Evolutionary conservation across 2,113 vertebrate species (phyloP), one percentile per base, ranked within the genome.

Genomic region (Syngnathoides biaculeatus): DNA sequence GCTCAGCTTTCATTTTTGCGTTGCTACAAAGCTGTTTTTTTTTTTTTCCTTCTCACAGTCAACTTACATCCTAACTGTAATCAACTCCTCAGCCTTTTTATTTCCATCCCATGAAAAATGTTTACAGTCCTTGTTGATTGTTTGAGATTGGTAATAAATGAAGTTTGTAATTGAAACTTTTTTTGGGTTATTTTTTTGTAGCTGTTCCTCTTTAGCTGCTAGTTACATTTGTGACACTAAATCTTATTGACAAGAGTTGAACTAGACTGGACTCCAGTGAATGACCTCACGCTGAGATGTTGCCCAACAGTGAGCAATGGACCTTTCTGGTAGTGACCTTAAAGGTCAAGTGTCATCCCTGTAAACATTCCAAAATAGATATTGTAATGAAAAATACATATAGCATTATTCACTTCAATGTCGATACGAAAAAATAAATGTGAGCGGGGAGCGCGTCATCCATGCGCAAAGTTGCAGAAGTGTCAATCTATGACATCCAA

Each of bases 121-220:
- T 57, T 57, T 57, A 57, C 26, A 57, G 55, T 57, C 24, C 2
- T 57, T 57, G 13, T 30, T 59, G 57, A 38, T 20, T 59, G 17
- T 35, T 9, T 59, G 57, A 38, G 57, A 40, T 35, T 60, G 30
- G 14, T 60, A 60, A 40, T 60, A 60, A 60, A 60, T 38, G 58
- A 60, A 38, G 53, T 27, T 56, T 56, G 8, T 39, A 60, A 60
- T 19, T 20, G 30, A n/a, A 57, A 30, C 5, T n/a, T 58, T 10
- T 26, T 5, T 55, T 53, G n/a, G n/a, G n/a, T 53, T 24, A 4
- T 26, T 14, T 0, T 22, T 26, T 27, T 27, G 8, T 17, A 58
- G 24, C 52, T 59, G 38, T 38, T 20, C 58, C 8, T 57, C 11
- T 14, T 30, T 17, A 7, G 2, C 7, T 19, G 2, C 7, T 19